A percentile compares a stretch with the other conserved stretches of the same genome.
Evolutionary conservation across 2,113 vertebrate genomes (phyloP).

Genomic region (Lophius piscatorius): DNA sequence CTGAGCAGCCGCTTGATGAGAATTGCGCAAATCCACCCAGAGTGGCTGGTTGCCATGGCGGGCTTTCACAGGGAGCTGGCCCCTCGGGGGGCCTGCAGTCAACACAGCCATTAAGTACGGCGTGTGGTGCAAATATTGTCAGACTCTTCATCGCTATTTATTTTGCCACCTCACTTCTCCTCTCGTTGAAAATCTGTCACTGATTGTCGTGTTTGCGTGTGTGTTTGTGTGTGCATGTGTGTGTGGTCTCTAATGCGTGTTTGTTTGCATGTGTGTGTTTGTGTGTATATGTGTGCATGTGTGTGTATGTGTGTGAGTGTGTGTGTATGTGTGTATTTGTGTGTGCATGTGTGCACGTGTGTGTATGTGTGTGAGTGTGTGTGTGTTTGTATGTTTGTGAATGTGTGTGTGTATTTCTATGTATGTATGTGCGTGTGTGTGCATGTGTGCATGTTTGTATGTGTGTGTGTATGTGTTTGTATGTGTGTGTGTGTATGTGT

Average conservation of each 20-base stretch:
- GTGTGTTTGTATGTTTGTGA: constrained; percentile 18
- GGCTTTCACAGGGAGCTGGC: constrained; percentile 68
- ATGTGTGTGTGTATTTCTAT: constrained; percentile 6
- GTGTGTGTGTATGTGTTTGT: constrained; percentile 12
- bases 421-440: too few species aligned
- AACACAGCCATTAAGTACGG: constrained; percentile 44
- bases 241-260: not conserved
- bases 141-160: constrained; percentile 5
- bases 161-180: constrained; percentile 36
- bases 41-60: constrained; percentile 77
- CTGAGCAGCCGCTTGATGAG: constrained; percentile 53
- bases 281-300: too few species aligned
- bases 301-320: too few species aligned
- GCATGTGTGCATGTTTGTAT: constrained; percentile 13
- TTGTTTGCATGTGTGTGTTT: too few species aligned
- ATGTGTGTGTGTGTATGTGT: too few species aligned
- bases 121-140: constrained; percentile 9
- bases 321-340: too few species aligned
- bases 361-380: constrained; percentile 8
- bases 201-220: constrained; percentile 26
- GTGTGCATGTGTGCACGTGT: too few species aligned
- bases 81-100: constrained; percentile 64
- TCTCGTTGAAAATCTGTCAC: constrained; percentile 36
- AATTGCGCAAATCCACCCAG: constrained; percentile 57
- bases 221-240: too few species aligned